These are phyloP conservation scores for Mycteria americana DNA, from an alignment of 2,797 vertebrate species.

Conservation along the genomic window DNA sequence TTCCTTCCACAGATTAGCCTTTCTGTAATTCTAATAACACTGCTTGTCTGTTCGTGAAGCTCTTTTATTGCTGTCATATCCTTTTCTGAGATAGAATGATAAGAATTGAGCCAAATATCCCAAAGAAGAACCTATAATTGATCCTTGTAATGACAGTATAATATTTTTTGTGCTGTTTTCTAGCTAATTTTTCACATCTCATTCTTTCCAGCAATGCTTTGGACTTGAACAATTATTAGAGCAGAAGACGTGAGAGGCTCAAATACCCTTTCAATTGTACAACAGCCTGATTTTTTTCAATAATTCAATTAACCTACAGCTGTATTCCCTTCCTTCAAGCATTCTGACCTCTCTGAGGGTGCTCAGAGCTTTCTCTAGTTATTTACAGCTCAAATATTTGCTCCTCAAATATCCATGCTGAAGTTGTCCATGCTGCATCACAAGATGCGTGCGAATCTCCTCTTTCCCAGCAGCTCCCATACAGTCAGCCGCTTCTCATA, in stretches of 20 bases:
- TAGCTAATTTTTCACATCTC: background rate
- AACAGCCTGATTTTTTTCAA: background rate
- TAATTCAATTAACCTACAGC: background rate
- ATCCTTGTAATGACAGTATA: background rate
- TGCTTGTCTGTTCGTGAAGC: background rate
- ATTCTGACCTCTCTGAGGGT: background rate
- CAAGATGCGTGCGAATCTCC: background rate
- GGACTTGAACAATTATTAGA: background rate
- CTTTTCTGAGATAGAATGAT: background rate
- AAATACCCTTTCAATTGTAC: background rate
- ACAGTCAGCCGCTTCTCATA: background rate
- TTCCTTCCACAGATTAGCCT: background rate
- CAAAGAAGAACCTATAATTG: background rate
- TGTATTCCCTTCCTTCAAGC: background rate
- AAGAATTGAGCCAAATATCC: background rate
- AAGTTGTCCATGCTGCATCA: background rate
- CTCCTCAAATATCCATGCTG: background rate
- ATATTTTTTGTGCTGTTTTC: background rate
- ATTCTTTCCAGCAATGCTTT: background rate
- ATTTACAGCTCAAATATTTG: background rate
- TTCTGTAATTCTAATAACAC: background rate
- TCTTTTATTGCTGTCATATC: constrained; percentile 8
- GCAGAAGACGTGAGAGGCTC: background rate
- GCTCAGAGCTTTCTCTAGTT: background rate
- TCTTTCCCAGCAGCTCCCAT: background rate